phyloP scores from a whole-genome alignment of 2,888 invertebrate genomes.

The Himalopsyche japonica region DNA sequence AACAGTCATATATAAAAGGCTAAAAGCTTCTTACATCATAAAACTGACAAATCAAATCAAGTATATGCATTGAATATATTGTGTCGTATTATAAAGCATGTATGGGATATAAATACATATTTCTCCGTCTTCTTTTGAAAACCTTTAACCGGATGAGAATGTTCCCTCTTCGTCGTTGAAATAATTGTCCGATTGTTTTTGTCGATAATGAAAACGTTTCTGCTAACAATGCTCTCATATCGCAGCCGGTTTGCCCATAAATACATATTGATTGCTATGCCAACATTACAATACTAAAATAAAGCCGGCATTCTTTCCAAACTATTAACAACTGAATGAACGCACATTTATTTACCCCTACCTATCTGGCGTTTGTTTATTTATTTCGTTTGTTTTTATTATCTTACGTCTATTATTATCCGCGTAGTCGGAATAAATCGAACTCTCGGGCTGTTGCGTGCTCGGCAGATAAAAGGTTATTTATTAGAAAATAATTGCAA shows the following conservation, averaged over 20 bases:
- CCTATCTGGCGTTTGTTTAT: not conserved
- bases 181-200: constrained; percentile 39
- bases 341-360: not conserved
- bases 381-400: not conserved
- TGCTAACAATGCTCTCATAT: constrained; percentile 28
- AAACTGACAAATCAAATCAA: no score
- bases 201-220: constrained; percentile 31
- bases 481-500: not conserved
- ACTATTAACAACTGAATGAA: not conserved
- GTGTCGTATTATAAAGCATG: no score
- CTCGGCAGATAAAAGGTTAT: not conserved
- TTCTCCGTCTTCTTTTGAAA: not conserved
- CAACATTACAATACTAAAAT: constrained; percentile 10
- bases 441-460: not conserved
- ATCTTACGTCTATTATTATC: not conserved
- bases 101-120: no score
- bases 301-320: not conserved
- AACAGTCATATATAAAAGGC: no score
- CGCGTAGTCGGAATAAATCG: not conserved
- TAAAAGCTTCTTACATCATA: no score
- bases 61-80: no score
- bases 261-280: constrained; percentile 12
- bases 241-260: constrained; percentile 3
- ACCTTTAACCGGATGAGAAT: constrained; percentile 17
- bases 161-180: constrained; percentile 3